phyloP scores from a whole-genome alignment of 2,888 invertebrate genomes.

The Noctua janthina region DNA sequence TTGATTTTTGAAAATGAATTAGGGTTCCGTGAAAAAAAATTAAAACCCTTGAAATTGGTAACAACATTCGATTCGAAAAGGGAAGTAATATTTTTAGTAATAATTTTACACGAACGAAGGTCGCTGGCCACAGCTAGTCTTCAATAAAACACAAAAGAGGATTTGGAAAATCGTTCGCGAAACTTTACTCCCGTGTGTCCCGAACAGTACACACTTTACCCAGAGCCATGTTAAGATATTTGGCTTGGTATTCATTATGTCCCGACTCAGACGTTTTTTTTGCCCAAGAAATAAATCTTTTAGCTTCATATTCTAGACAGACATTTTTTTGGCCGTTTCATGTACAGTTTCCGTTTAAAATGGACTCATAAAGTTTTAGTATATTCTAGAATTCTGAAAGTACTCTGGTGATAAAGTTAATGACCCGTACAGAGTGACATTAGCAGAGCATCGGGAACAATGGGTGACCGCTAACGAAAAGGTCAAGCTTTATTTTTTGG shows the following conservation, averaged over 20 bases:
- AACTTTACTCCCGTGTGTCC: slow-evolving; percentile 30
- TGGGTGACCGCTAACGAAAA: slow-evolving; percentile 30
- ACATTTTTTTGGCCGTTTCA: slow-evolving; percentile 69
- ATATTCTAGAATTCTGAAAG: slow-evolving; percentile 39
- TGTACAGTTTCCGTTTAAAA: slow-evolving; percentile 68
- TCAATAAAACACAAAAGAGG: neutral
- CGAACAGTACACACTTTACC: slow-evolving; percentile 37
- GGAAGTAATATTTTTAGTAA: too few species aligned
- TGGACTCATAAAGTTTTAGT: slow-evolving; percentile 60
- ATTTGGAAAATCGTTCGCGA: neutral
- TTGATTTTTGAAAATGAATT: too few species aligned
- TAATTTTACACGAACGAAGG: too few species aligned
- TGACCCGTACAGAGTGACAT: slow-evolving; percentile 43
- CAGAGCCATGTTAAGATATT: slow-evolving; percentile 68
- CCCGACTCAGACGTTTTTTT: slow-evolving; percentile 63
- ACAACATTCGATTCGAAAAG: too few species aligned
- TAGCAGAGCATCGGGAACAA: slow-evolving; percentile 24
- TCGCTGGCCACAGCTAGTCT: neutral
- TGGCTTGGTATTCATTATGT: slow-evolving; percentile 74
- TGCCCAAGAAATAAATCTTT: slow-evolving; percentile 64
- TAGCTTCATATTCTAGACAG: slow-evolving; percentile 69
- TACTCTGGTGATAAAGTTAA: slow-evolving; percentile 53
- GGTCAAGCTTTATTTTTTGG: slow-evolving; percentile 40
- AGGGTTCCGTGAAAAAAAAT: too few species aligned
- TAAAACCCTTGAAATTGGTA: too few species aligned